phyloP scores from a whole-genome alignment of 2,113 vertebrate genomes.

The Physeter macrocephalus region DNA sequence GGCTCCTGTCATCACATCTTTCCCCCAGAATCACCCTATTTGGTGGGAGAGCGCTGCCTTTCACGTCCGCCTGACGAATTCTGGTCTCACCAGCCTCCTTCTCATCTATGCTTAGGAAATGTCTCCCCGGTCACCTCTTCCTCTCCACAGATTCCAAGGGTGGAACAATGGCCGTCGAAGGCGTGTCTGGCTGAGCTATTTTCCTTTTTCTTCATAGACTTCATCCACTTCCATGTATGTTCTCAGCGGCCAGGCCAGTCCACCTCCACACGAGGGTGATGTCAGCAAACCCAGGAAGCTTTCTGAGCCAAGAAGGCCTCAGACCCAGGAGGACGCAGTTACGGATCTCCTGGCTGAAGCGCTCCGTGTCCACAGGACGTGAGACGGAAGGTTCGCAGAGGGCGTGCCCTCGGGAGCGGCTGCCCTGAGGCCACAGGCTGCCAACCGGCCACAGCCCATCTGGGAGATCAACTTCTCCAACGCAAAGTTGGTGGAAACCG shows the following conservation, averaged over 20 bases:
- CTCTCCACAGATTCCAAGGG: slow-evolving; percentile 35
- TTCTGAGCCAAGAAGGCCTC: slow-evolving; percentile 69
- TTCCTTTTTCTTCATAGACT: slow-evolving; percentile 60
- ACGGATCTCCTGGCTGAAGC: slow-evolving; percentile 48
- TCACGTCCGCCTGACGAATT: not conserved
- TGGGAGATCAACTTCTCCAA: not conserved
- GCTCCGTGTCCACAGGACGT: not conserved
- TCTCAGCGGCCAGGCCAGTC: slow-evolving; percentile 61
- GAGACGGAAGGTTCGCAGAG: not conserved
- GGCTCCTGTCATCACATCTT: not conserved
- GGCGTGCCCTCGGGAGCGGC: not conserved
- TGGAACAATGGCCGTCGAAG: slow-evolving; percentile 61
- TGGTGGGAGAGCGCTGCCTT: not conserved
- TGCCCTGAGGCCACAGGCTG: not conserved
- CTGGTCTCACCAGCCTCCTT: slow-evolving; percentile 3
- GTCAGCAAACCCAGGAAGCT: slow-evolving; percentile 76
- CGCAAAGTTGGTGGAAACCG: not conserved
- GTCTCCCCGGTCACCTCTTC: slow-evolving; percentile 67
- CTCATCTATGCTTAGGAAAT: slow-evolving; percentile 63
- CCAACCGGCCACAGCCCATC: rapidly evolving
- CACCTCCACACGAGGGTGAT: slow-evolving; percentile 69
- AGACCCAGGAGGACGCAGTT: slow-evolving; percentile 64
- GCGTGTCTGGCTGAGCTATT: not conserved
- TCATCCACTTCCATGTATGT: slow-evolving; percentile 57
- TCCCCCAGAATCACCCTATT: not conserved